Evolutionary conservation across 92 coral and sea anemone genomes (phyloP).

Genomic region (Bergia puertoricense): DNA sequence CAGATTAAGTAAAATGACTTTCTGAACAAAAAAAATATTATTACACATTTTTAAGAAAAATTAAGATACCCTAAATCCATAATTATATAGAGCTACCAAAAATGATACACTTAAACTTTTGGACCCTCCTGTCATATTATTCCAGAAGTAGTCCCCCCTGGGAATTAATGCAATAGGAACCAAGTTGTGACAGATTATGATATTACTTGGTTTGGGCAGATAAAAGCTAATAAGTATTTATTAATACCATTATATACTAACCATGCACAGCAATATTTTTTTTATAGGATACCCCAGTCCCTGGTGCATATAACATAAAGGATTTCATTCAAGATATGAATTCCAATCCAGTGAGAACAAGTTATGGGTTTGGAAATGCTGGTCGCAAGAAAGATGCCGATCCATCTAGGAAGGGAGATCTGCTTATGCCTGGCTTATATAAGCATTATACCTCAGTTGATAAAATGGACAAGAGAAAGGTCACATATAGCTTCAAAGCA

Average conservation of each 20-base stretch:
- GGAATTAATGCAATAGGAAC: too few relatives aligned
- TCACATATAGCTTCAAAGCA: conserved; percentile 82
- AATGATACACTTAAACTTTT: too few relatives aligned
- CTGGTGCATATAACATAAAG: conserved; percentile 86
- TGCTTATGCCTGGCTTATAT: conserved; percentile 92
- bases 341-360: conserved; percentile 73
- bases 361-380: conserved; percentile 91
- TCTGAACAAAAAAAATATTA: too few relatives aligned
- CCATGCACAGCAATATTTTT: too few relatives aligned
- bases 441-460: conserved; percentile 77
- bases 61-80: too few relatives aligned
- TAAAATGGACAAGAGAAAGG: conserved; percentile 67
- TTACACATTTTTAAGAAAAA: too few relatives aligned
- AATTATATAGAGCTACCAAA: too few relatives aligned
- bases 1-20: too few relatives aligned
- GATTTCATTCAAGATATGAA: conserved; percentile 84
- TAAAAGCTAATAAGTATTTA: neutral
- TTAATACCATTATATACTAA: neutral
- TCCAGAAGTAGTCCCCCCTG: too few relatives aligned
- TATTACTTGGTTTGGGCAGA: neutral
- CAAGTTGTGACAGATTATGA: too few relatives aligned
- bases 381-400: conserved; percentile 93
- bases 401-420: conserved; percentile 78
- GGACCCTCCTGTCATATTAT: too few relatives aligned
- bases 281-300: conserved; percentile 93